Base-by-base conservation (phyloP, 2,888 invertebrate species). In the Drepana falcataria region DNA sequence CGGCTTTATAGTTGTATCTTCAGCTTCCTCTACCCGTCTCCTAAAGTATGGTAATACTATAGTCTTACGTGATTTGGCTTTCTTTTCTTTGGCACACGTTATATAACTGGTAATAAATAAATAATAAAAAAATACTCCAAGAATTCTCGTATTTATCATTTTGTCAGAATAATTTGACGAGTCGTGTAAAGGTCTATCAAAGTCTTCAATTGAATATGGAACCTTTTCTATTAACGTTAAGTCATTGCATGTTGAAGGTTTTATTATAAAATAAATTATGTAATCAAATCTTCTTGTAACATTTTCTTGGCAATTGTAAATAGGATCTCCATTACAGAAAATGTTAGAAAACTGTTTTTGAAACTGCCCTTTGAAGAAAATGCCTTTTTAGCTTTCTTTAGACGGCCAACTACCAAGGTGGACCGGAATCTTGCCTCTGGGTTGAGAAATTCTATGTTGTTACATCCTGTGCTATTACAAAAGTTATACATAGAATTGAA, bases 401-500 rank as follows among this genome's bases (percentile, higher is more conserved):
- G 9, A 9, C 9, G 6, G 2, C 44, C 9, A 44, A 44, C 44
- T 7, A 44, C 44, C 9, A 44, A 44, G 44, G 3, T 44, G 9
- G 44, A 44, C 6, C 44, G 44, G 9, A 44, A 44, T 3, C 2
- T 54, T 47, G 6, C 33, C 37, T 55, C 64, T 35, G 68, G 63
- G 40, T 68, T 59, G 5, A 56, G 52, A 44, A 67, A 70, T 48
- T 52, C 44, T 1, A 61, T 53, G 2, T 54, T 64, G 56, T 87
- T 87, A 56, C 86, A 87, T 1, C 56, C 48, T 0, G 66, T 55
- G 6, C 51, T 57, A 49, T 81, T 77, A 56, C 87, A 87, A 61
- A 77, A 79, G 52, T 64, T 64, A 64, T 67, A 78, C 35, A 80
- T 66, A 0, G 81, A 75, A 63, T 88, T 88, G 55, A 63, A 83